phyloP scores from a whole-genome alignment of 2,888 invertebrate genomes.

The Stegophylla sp. region DNA sequence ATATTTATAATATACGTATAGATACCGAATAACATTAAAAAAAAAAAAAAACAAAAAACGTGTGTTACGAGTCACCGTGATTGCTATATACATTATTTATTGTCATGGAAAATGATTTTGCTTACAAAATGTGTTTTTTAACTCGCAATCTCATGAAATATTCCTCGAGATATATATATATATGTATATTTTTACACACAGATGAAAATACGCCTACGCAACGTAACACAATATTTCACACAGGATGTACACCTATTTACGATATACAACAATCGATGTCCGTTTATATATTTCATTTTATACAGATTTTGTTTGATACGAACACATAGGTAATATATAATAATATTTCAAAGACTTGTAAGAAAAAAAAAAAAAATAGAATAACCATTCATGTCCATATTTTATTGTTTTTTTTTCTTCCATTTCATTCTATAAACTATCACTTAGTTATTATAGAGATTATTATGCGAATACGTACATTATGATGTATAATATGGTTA shows the following conservation, averaged over 20 bases:
- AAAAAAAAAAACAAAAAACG: neutral
- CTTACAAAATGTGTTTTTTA: conserved; percentile 3
- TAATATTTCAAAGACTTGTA: too few relatives aligned
- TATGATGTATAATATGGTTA: too few relatives aligned
- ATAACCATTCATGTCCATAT: too few relatives aligned
- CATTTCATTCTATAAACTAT: too few relatives aligned
- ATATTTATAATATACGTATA: neutral
- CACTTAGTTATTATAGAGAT: too few relatives aligned
- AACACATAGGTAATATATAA: too few relatives aligned
- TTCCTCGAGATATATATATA: neutral
- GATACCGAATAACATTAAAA: neutral
- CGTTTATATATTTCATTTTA: neutral
- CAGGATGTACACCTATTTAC: conserved; percentile 39
- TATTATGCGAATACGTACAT: too few relatives aligned
- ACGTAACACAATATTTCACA: conserved; percentile 35
- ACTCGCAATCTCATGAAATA: conserved; percentile 11
- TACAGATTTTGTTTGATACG: neutral
- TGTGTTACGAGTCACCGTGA: conserved; percentile 22
- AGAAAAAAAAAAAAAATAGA: too few relatives aligned
- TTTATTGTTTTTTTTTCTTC: too few relatives aligned
- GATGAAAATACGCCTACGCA: conserved; percentile 49
- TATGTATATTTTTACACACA: conserved; percentile 1
- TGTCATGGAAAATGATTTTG: conserved; percentile 48
- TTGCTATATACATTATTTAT: conserved; percentile 33
- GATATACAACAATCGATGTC: neutral